Percentiles rank a stretch among this genome's conserved stretches.
Evolutionary conservation across 1,140 invertebrate species (phyloP).

Genomic region (Neodiprion fabricii): DNA sequence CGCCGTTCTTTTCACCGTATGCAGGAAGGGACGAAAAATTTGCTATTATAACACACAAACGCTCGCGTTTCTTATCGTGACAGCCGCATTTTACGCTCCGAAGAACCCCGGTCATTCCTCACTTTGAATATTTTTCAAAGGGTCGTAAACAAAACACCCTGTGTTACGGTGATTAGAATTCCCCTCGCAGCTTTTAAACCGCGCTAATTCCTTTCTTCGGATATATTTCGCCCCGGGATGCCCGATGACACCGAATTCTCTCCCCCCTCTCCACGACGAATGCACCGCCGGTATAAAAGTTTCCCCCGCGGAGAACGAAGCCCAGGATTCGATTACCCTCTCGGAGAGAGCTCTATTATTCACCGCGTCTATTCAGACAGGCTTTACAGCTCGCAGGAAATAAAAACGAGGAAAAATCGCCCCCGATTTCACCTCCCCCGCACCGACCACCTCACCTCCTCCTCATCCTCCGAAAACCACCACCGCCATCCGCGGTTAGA

Average conservation of each 20-base stretch:
- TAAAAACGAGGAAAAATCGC: background rate
- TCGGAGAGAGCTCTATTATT: slow-evolving; percentile 4
- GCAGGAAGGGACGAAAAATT: no score
- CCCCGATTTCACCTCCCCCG: background rate
- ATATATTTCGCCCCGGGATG: background rate
- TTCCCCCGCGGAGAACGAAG: background rate
- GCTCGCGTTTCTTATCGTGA: no score
- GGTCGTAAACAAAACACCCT: no score
- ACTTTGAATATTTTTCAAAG: no score
- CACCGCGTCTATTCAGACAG: background rate
- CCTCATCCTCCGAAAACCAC: background rate
- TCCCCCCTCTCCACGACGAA: background rate
- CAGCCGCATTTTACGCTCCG: no score
- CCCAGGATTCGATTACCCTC: background rate
- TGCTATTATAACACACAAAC: no score
- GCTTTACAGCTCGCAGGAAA: background rate
- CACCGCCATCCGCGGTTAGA: background rate
- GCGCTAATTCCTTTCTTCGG: no score
- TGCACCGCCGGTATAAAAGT: background rate
- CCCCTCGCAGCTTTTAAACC: no score
- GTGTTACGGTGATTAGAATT: no score
- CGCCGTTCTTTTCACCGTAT: no score
- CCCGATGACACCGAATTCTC: background rate
- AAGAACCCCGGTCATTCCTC: no score
- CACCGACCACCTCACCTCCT: no score